Evolutionary conservation across 2,797 vertebrate species (phyloP).

Genomic region (Lacerta agilis): DNA sequence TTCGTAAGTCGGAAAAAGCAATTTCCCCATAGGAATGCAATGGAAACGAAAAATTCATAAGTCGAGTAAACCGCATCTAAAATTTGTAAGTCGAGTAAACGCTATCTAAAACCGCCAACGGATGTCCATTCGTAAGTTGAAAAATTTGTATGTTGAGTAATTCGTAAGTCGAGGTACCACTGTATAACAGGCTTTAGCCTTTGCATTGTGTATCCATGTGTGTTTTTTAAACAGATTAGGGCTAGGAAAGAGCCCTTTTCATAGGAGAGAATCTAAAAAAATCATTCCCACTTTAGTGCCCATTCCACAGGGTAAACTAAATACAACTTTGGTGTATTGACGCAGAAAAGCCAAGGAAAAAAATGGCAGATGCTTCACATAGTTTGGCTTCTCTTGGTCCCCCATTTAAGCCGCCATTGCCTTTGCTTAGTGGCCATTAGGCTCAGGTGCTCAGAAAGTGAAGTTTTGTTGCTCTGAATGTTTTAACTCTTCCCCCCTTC

Average conservation of each 20-base stretch:
- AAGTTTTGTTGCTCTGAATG: neutral
- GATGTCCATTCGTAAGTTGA: no score
- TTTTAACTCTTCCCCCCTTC: neutral
- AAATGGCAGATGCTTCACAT: no score
- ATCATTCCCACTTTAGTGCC: neutral
- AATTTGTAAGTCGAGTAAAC: no score
- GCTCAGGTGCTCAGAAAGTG: neutral
- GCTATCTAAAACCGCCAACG: no score
- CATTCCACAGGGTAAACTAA: no score
- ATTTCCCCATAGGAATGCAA: no score
- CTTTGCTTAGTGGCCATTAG: neutral
- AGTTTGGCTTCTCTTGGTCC: no score
- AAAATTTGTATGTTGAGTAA: no score
- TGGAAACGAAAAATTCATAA: no score
- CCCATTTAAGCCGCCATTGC: neutral
- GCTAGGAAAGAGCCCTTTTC: neutral
- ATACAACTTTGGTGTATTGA: neutral
- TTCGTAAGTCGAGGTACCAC: no score
- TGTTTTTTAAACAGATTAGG: neutral
- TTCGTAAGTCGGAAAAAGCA: no score
- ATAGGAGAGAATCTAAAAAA: neutral
- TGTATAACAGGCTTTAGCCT: neutral
- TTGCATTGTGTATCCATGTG: neutral
- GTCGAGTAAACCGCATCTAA: no score
- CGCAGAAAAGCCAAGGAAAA: neutral